Evolutionary conservation across 1,140 invertebrate species (phyloP), one percentile per base, ranked within the genome.

Genomic region (Tetramorium parvispinum): DNA sequence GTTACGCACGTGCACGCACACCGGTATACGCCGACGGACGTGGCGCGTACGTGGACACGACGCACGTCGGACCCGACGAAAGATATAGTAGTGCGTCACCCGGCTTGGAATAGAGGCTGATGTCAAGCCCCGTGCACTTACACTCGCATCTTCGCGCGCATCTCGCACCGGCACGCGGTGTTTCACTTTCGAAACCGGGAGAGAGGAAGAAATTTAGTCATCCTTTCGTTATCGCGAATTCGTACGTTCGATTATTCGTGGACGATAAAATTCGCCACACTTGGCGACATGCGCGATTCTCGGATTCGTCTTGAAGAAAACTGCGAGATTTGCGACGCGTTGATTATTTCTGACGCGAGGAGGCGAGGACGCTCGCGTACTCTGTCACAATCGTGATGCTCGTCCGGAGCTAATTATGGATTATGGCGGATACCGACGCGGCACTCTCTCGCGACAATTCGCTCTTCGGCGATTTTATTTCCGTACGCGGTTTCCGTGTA

Each of bases 71-170:
- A 53, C 66, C 32, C 21, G 70, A 16, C 57, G 81, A 66, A 70
- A 86, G 86, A 87, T 89, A 89, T 88, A 89, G 85, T 94, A 90
- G 86, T 94, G 94, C 94, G 94, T 95, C 94, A 94, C 87, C 87
- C 91, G 81, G 91, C 94, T 93, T 94, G 93, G 94, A 95, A 95
- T 95, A 95, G 94, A 92, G 70, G 89, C 92, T 94, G 94, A 94
- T 94, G 93, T 94, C 94, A 95, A 94, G 92, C 94, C 91, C 82
- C 40, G 63, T 82, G 40, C 82, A 85, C 66, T 55, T 65, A 77
- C 18, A 87, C 73, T 86, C 73, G 46, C 70, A 46, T n/a, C 66
- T 49, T 32, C 46, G 13, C 73, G 73, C 49, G 40, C 21, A 57
- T 13, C 63, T 59, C 63, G 51, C 24, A n/a, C 18, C 24, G 8